Evolutionary conservation across 92 coral and sea anemone species (phyloP).

Genomic region (Plumapathes pennacea): DNA sequence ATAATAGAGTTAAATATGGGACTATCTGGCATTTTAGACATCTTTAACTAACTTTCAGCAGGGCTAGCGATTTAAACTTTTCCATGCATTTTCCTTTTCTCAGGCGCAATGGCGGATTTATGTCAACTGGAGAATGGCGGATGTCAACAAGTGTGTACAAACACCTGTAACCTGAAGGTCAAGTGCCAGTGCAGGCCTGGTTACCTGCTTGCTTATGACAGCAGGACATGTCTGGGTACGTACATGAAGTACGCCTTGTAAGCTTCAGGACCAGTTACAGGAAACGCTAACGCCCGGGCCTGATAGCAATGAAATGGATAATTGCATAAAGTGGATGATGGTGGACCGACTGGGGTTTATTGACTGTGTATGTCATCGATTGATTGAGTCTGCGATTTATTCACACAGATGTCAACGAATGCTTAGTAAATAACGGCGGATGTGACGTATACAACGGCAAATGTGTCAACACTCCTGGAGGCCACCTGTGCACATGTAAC

Average conservation of each 20-base stretch:
- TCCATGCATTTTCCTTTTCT: neutral
- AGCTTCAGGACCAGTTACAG: no score
- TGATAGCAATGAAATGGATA: no score
- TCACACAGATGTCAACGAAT: slow-evolving; percentile 81
- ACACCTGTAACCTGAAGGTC: slow-evolving; percentile 85
- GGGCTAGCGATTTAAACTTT: no score
- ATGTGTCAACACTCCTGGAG: slow-evolving; percentile 78
- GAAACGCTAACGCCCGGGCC: no score
- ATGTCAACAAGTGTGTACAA: slow-evolving; percentile 88
- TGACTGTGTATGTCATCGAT: no score
- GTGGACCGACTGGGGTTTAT: no score
- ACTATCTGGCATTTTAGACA: no score
- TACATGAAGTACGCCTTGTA: no score
- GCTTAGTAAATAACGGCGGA: slow-evolving; percentile 72
- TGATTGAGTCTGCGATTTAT: no score
- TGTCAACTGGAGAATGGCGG: slow-evolving; percentile 96
- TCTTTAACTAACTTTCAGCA: no score
- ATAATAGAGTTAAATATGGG: no score
- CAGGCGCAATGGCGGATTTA: slow-evolving; percentile 87
- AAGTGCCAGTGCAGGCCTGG: slow-evolving; percentile 95
- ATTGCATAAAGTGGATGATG: no score
- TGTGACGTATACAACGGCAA: slow-evolving; percentile 62
- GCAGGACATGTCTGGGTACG: slow-evolving; percentile 88
- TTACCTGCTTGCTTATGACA: slow-evolving; percentile 86
- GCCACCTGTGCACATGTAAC: slow-evolving; percentile 69